Base-by-base conservation (phyloP, 53 echinoderm and acorn worm genomes). In the Henricia sp. region DNA sequence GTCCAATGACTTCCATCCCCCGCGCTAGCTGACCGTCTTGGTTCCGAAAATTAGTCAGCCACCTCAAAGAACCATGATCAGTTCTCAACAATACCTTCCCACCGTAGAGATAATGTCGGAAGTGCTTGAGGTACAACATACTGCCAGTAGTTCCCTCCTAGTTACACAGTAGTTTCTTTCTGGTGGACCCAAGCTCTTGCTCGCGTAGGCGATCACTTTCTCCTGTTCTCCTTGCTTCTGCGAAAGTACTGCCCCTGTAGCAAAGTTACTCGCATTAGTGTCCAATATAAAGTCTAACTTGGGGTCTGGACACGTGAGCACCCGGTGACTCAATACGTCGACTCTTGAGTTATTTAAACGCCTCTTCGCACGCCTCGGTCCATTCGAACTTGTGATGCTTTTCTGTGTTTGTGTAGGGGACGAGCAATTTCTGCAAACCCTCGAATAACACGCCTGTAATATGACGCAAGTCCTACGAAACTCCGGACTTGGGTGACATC, bases 51-150 rank as follows among this genome's bases (percentile, higher is more conserved):
- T 43, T 59, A 28, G 29, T 60, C 8, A 78, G 21, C 78, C 78
- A 77, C 1, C 27, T 14, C 0, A 82, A 50, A 24, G 82, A 42
- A 5, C 65, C 46, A 30, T 82, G 66, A n/a, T 65, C 82, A 0
- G 66, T 82, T 41, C 80, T 62, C 5, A 62, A 3, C 30, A 62
- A 30, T 4, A 62, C 32, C 17, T 28, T 62, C 32, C 30, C 32
- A 17, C 62, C 62, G 32, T 62, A 62, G 32, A 62, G 62, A 30
- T 62, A 62, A 62, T 62, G 62, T 29, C 29, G 62, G 32, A 62
- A 62, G 30, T 62, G 33, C 32, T 17, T 62, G 62, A 62, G 62
- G 33, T 62, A 62, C 17, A 62, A 30, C 4, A 62, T 33, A 62
- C 62, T 30, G 62, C 62, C 17, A 62, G 17, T 17, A 62, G 62